These are phyloP conservation scores for Neocrepidodera transversa DNA, from an alignment of 2,888 invertebrate species.

Conservation along the genomic window DNA sequence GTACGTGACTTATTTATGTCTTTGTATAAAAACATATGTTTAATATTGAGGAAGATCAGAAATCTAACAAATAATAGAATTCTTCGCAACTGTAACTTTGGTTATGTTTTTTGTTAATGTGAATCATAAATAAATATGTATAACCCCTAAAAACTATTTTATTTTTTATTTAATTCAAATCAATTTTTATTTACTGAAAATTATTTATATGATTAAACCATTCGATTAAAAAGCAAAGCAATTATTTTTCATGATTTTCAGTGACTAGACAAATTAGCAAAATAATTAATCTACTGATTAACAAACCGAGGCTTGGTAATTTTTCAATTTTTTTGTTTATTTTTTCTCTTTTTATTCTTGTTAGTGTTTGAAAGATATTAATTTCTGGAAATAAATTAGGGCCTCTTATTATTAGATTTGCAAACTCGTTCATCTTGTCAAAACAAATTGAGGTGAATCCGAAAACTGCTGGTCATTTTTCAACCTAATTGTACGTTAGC, in stretches of 20 bases:
- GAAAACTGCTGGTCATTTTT: conserved; percentile 6
- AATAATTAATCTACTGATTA: too few species aligned
- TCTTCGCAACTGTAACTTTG: not conserved
- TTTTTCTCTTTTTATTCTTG: not conserved
- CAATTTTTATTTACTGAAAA: too few species aligned
- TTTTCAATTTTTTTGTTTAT: not conserved
- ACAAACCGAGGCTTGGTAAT: too few species aligned
- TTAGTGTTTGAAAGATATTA: conserved; percentile 2
- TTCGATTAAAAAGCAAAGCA: too few species aligned
- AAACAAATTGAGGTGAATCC: conserved; percentile 14
- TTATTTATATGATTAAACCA: too few species aligned
- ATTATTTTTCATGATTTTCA: too few species aligned
- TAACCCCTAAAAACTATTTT: too few species aligned
- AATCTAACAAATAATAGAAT: not conserved
- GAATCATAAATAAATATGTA: too few species aligned
- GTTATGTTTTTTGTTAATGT: too few species aligned
- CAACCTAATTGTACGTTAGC: conserved; percentile 17
- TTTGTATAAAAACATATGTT: not conserved
- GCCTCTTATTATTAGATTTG: not conserved
- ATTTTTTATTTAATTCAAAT: too few species aligned
- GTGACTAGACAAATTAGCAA: too few species aligned
- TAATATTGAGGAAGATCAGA: conserved; percentile 1
- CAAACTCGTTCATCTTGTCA: conserved; percentile 14
- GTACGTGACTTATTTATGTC: conserved; percentile 8
- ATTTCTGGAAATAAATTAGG: conserved; percentile 9